A percentile compares a stretch with the other conserved stretches of the same genome.
phyloP scores from a whole-genome alignment of 1,140 invertebrate species.

The Pseudomyrmex cubaensis region DNA sequence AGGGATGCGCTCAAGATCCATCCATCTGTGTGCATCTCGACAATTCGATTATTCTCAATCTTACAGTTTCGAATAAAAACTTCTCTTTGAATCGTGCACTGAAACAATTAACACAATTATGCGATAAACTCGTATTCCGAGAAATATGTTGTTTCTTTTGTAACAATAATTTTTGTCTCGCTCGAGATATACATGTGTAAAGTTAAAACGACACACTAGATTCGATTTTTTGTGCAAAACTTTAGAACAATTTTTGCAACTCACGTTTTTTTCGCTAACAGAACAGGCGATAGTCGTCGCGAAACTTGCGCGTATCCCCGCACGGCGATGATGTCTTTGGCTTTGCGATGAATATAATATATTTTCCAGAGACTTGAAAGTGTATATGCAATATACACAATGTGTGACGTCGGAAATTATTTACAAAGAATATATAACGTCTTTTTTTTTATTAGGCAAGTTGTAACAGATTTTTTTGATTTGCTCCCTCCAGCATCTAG shows the following conservation, averaged over 20 bases:
- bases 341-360: constrained; percentile 50
- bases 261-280: not conserved
- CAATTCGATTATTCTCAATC: not conserved
- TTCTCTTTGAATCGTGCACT: no score
- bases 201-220: no score
- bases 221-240: not conserved
- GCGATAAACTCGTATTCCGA: no score
- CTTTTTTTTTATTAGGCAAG: constrained; percentile 31
- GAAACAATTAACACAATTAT: no score
- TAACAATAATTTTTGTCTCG: no score
- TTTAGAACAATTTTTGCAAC: not conserved
- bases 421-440: constrained; percentile 41
- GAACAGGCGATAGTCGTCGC: not conserved
- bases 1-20: constrained; percentile 33
- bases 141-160: no score
- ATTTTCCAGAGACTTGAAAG: constrained; percentile 38
- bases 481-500: constrained; percentile 48
- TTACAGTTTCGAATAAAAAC: not conserved
- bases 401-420: constrained; percentile 45
- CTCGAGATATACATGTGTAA: no score
- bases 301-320: constrained; percentile 7
- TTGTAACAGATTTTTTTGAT: constrained; percentile 36
- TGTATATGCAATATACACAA: constrained; percentile 28
- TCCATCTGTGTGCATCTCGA: not conserved
- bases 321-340: constrained; percentile 43